Evolutionary conservation across 2,113 vertebrate genomes (phyloP).

Genomic region (Cyphomyrus plagiostoma): DNA sequence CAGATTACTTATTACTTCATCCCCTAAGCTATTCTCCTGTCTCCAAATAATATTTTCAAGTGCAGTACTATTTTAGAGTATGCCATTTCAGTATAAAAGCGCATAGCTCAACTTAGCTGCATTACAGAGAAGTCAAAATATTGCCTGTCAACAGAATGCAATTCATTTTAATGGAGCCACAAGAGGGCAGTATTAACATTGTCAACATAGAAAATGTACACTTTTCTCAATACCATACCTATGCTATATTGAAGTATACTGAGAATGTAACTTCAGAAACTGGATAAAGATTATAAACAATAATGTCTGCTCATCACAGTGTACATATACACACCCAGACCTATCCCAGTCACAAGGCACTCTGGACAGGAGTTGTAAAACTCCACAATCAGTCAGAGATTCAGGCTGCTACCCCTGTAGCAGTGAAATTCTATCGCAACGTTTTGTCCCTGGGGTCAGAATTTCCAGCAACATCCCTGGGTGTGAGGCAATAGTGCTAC

Average conservation of each 20-base stretch:
- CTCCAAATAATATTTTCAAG: background rate
- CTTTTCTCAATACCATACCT: background rate
- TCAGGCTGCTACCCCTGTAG: background rate
- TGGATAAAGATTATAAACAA: background rate
- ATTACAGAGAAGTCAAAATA: background rate
- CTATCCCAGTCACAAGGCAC: background rate
- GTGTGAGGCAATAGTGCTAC: background rate
- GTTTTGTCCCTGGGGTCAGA: background rate
- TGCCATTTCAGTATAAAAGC: background rate
- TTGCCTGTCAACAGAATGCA: background rate
- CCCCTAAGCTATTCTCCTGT: background rate
- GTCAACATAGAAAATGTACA: background rate
- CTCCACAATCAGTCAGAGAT: background rate
- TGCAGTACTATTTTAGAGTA: background rate
- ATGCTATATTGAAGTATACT: background rate
- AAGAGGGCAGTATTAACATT: constrained; percentile 11
- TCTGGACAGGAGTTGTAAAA: background rate
- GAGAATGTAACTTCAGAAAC: background rate
- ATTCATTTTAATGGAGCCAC: background rate
- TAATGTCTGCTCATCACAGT: background rate
- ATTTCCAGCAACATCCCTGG: background rate
- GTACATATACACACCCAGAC: background rate
- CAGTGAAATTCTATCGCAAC: background rate
- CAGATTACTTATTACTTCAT: background rate
- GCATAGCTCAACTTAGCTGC: background rate